phyloP scores from a whole-genome alignment of 2,888 invertebrate genomes.

The Clanis bilineata region DNA sequence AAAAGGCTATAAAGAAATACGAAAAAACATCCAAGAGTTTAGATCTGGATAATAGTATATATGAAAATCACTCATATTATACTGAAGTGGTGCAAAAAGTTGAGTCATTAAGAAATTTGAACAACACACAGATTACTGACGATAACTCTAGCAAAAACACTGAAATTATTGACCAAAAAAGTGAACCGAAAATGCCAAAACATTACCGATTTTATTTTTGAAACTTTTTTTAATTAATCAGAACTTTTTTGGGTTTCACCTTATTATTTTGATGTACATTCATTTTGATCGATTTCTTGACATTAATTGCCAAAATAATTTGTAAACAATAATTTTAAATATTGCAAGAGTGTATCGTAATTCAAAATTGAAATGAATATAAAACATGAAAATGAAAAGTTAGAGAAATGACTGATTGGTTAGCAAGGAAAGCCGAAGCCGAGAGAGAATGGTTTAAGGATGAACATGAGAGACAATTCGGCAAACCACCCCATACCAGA shows the following conservation, averaged over 20 bases:
- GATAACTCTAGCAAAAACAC: too few relatives aligned
- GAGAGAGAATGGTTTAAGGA: conserved; percentile 28
- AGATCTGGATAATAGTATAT: neutral
- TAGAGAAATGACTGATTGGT: neutral
- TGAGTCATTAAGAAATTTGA: neutral
- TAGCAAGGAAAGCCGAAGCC: conserved; percentile 4
- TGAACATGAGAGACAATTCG: conserved; percentile 28
- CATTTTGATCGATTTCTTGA: neutral
- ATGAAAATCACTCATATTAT: neutral
- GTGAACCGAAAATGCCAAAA: neutral
- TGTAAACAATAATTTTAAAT: neutral
- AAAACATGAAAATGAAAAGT: neutral
- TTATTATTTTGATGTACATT: neutral
- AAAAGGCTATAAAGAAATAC: neutral
- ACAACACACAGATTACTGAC: neutral
- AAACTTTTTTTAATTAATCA: neutral
- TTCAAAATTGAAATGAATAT: neutral
- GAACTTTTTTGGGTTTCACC: neutral
- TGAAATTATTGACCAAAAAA: neutral
- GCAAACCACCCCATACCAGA: conserved; percentile 14
- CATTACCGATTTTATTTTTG: conserved; percentile 15
- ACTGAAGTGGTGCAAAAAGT: neutral
- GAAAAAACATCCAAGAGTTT: neutral
- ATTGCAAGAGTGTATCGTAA: conserved; percentile 1
- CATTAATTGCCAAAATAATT: neutral